Evolutionary conservation across 1,140 invertebrate genomes (phyloP).

Genomic region (Aplysia californica): DNA sequence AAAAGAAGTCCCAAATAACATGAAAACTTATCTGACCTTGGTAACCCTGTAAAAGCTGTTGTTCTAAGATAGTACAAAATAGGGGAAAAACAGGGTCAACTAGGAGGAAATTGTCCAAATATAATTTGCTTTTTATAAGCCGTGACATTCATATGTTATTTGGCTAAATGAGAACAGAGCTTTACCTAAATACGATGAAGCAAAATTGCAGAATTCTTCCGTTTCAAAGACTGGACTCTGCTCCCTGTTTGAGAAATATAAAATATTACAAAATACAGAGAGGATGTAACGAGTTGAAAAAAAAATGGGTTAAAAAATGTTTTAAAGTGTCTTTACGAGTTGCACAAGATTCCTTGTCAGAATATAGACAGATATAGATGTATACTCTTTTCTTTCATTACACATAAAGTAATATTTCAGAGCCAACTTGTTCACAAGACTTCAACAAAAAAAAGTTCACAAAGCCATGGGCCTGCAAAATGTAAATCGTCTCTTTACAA

Average conservation of each 20-base stretch:
- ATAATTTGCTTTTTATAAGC: background rate
- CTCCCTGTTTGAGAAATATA: constrained; percentile 3
- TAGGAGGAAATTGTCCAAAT: no score
- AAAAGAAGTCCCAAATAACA: no score
- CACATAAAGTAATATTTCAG: background rate
- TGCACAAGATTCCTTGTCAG: background rate
- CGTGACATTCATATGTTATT: background rate
- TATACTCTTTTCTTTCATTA: background rate
- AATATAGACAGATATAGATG: no score
- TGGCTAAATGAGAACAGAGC: background rate
- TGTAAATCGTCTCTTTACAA: no score
- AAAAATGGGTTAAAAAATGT: background rate
- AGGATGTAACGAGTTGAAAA: background rate
- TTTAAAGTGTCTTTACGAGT: background rate
- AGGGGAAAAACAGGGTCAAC: no score
- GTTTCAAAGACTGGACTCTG: constrained; percentile 7
- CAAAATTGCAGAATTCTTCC: constrained; percentile 13
- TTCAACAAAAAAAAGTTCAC: no score
- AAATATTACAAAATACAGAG: background rate
- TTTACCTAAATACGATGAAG: constrained; percentile 19
- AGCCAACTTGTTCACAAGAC: background rate
- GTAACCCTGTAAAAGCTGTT: background rate
- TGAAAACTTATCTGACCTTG: background rate
- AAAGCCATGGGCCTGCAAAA: no score
- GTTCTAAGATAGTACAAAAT: background rate